Base-by-base conservation (phyloP, 2,888 invertebrate genomes). In the Anodontia alba region DNA sequence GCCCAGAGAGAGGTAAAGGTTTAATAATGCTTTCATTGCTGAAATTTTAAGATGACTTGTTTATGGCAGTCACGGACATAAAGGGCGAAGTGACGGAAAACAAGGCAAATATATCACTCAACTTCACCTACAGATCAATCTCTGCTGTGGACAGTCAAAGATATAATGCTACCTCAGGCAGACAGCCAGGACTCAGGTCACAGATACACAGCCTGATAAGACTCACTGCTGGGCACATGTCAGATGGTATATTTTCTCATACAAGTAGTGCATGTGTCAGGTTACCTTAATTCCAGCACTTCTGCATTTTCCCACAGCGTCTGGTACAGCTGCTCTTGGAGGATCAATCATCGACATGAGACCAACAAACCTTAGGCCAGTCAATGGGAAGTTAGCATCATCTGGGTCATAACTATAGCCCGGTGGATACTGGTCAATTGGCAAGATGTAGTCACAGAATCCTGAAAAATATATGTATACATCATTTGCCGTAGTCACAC, bases 301-400 rank as follows among this genome's bases (percentile, higher is more conserved):
- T 92, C 99, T 96, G 95, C 99, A 99, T 95, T 98, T 99, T 92
- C 98, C 98, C 5, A 99, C 99, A 87, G 99, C 99, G 94, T 99
- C 98, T 23, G 99, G 99, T 84, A 99, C 99, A 93, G 98, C 98
- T 89, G 98, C 98, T 91, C 99, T 96, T 23, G 99, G 99, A 74
- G 99, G 99, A 95, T 99, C 99, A 95, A 99, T 99, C 98, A 99
- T 98, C 88, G 98, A 98, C 97, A 99, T 98, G 42, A 99, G 96
- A 74, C 99, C 99, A 75, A 99, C 98, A 95, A 99, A 99, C 88
- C 99, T 96, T 10, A 95, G 92, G 80, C 97, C 92, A 20, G 91
- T 97, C 87, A 97, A 95, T 46, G 98, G 98, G 96, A 99, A 99
- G 95, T 98, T 98, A 69, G 88, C 96, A 42, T 93, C 93, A 46